Base-by-base conservation (phyloP, 2,888 invertebrate species). In the Heteromyza rotundicornis region DNA sequence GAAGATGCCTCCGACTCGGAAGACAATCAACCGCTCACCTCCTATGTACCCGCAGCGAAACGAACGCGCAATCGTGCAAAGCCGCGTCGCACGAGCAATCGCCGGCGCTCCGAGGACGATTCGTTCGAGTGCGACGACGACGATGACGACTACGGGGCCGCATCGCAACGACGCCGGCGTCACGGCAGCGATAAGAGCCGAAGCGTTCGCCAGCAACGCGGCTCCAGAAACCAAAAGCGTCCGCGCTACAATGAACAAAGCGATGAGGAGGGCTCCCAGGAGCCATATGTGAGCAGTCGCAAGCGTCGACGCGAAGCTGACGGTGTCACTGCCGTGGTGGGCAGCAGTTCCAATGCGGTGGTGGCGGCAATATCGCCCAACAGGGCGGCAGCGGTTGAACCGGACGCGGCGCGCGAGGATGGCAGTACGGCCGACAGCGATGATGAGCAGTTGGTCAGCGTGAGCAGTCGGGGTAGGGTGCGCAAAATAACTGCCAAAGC, bases 391-490 rank as follows among this genome's bases (percentile, higher is more conserved):
- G 63, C 53, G 8, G 50, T 32, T 49, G 27, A 32, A 16, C 36
- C 14, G 20, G 32, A 19, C 20, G 27, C 51, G n/a, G 67, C 63
- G 19, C 70, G 68, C 17, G 72, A 66, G 12, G 72, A 70, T 16
- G 74, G 67, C 12, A 69, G 68, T 55, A 69, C 75, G 24, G 71
- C 63, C 24, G 78, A 76, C 16, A 79, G 77, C 57, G 27, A 27
- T 27, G 27, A 27, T 5, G 7, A 77, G 51, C 80, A 79, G 59
- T 70, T 82, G 63, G 82, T 87, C 52, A 88, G 87, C 71, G 87
- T 90, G 32, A 92, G 92, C 78, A 94, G 94, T 72, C 87, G 95
- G 57, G 95, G 96, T 2, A 87, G 95, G 47, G 88, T 95, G 60
- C 87, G 95, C 57, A 92, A 90, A 82, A 87, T 94, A 71, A 94